These are phyloP conservation scores for Plectropomus leopardus DNA, from an alignment of 2,113 vertebrate species.

Conservation along the genomic window DNA sequence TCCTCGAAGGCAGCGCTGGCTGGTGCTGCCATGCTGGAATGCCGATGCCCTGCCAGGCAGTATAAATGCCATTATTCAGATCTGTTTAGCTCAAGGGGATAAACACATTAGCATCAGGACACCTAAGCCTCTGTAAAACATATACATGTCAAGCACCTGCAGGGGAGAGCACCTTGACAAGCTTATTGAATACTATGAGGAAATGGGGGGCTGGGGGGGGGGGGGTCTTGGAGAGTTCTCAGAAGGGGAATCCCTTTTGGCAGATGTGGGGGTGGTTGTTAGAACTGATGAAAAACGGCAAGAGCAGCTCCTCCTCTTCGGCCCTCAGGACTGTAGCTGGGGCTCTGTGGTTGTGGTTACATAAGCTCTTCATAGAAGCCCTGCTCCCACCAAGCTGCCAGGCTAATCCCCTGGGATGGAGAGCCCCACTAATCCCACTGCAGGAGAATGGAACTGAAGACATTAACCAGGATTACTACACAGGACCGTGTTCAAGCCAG, in stretches of 20 bases:
- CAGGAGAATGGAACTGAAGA: conserved; percentile 82
- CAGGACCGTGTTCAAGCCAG: conserved; percentile 66
- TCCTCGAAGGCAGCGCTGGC: conserved; percentile 34
- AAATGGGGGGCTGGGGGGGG: neutral
- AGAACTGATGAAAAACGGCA: conserved; percentile 52
- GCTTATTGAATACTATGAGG: conserved; percentile 9
- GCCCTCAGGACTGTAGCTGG: conserved; percentile 50
- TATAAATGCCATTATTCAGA: conserved; percentile 69
- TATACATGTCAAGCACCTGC: conserved; percentile 52
- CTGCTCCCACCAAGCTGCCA: conserved; percentile 71
- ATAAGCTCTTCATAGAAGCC: conserved; percentile 78
- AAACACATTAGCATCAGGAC: conserved; percentile 72
- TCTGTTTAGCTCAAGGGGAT: conserved; percentile 63
- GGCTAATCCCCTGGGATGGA: conserved; percentile 81
- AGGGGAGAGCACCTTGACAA: conserved; percentile 45
- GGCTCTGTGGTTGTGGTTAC: conserved; percentile 76
- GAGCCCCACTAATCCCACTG: conserved; percentile 80
- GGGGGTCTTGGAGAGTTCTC: conserved; percentile 23
- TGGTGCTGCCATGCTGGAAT: conserved; percentile 42
- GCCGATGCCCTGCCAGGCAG: conserved; percentile 55
- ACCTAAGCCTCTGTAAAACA: conserved; percentile 68
- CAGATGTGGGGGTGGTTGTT: conserved; percentile 58
- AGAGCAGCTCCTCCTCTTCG: conserved; percentile 50
- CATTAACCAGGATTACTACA: conserved; percentile 83
- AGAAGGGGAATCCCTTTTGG: conserved; percentile 65